Base-by-base conservation (phyloP, 2,797 vertebrate genomes). In the Myiotriccus ornatus region DNA sequence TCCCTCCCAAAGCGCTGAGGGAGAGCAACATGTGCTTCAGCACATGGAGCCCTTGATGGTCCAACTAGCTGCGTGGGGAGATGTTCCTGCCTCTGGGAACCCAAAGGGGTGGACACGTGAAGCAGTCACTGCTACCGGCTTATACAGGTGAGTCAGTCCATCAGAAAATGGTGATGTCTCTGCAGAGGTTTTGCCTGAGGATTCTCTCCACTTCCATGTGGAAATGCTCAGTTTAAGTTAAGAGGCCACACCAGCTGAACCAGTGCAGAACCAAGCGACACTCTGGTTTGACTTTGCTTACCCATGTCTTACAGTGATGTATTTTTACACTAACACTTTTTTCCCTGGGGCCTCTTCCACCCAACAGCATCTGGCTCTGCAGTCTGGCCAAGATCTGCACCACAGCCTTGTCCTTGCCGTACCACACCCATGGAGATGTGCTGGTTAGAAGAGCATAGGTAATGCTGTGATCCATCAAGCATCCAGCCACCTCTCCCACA, bases 371-470 rank as follows among this genome's bases (percentile, higher is more conserved):
- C 59, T 53, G 28, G 27, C 50, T 62, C 63, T 43, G 46, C 46
- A 68, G 19, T 4, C 11, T 39, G 49, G 23, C 34, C 35, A 25
- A 57, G 50, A 32, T 27, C 37, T 49, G 34, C 79, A 11, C 6
- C 17, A 18, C 27, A 47, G 34, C 9, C 32, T 44, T 34, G n/a
- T 39, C 35, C 69, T 74, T 46, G 28, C n/a, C 15, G 0, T 4
- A 12, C 24, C 41, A 41, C 0, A 0, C 14, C 47, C 64, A 27
- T 22, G 1, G 21, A 35, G 37, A 39, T 37, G 37, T 16, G 13
- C 39, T 7, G 5, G 11, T 44, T 43, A 56, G 62, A 81, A 88
- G 27, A 37, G 47, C 44, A 63, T 56, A 84, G 9, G 17, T 2
- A 34, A 68, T 21, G 46, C 62, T 84, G 53, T 32, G 41, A n/a